These are phyloP conservation scores for Himalopsyche japonica DNA, from an alignment of 2,888 invertebrate genomes.

Conservation along the genomic window DNA sequence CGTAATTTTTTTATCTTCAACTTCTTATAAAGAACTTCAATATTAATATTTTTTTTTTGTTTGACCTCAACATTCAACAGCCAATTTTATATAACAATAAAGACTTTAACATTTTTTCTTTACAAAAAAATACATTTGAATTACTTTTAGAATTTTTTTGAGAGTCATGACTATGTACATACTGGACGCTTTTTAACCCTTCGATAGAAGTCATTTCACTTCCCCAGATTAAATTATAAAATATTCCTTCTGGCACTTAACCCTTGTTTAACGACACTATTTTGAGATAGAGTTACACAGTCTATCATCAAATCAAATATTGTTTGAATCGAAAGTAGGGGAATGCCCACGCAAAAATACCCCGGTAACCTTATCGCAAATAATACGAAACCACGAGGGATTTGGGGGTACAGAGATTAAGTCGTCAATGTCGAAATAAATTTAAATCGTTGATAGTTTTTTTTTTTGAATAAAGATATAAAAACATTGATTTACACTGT, in stretches of 20 bases:
- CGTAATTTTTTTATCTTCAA: no score
- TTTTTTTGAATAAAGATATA: no score
- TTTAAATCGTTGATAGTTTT: no score
- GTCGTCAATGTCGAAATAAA: neutral
- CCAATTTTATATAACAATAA: no score
- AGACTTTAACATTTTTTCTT: no score
- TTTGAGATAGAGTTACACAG: neutral
- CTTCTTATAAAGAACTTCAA: no score
- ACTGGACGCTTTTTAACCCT: neutral
- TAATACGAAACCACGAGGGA: neutral
- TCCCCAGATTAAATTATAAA: neutral
- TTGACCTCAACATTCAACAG: no score
- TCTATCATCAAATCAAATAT: neutral
- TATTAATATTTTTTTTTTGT: no score
- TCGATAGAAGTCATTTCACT: neutral
- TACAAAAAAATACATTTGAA: no score
- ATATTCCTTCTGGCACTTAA: neutral
- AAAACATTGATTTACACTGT: no score
- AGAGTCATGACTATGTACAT: neutral
- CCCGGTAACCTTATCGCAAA: neutral
- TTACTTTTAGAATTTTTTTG: neutral
- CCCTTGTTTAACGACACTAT: constrained; percentile 1
- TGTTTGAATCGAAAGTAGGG: neutral
- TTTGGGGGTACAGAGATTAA: neutral
- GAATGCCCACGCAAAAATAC: neutral